Base-by-base conservation (phyloP, 1,140 invertebrate species). In the Cherax destructor region DNA sequence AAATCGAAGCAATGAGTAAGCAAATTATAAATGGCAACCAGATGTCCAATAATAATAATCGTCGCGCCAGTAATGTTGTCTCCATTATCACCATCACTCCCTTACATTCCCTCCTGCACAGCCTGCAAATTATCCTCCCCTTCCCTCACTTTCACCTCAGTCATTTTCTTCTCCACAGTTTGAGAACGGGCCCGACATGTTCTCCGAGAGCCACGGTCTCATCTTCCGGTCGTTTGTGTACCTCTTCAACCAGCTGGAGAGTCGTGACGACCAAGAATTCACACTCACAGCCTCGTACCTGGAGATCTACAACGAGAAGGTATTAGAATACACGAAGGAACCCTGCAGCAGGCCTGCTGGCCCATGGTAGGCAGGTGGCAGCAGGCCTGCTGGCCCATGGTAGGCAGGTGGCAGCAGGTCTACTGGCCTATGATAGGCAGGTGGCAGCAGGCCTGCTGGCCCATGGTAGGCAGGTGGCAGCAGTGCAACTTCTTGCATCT, bases 221-320 rank as follows among this genome's bases (percentile, higher is more conserved):
- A 96, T 98, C 91, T 97, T 98, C 93, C 96, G 98, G 30, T 97
- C 98, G 0, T 99, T 99, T 95, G 96, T 98, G 88, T 97, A 99
- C 94, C 96, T 99, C 86, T 99, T 98, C 95, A 96, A 97, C 94
- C 95, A 97, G 93, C 95, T 98, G 80, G 94, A 93, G 90, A 93
- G 92, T 89, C 93, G 94, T 89, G 96, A 96, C 91, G 96, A 96
- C 50, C 96, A 97, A 85, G 96, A 97, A 94, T 98, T 98, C 95
- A 96, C 99, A 59, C 95, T 99, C 59, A 98, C 98, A 94, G 97
- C 98, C 86, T 98, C 98, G 92, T 98, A 99, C 95, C 95, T 99
- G 92, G 98, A 99, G 95, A 98, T 99, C 88, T 99, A 99, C 94
- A 99, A 99, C 94, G 98, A 99, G 95, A 98, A 99, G 95, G 98